Conservation (phyloP, 2,113 vertebrate species). For the Loxodonta africana region DNA sequence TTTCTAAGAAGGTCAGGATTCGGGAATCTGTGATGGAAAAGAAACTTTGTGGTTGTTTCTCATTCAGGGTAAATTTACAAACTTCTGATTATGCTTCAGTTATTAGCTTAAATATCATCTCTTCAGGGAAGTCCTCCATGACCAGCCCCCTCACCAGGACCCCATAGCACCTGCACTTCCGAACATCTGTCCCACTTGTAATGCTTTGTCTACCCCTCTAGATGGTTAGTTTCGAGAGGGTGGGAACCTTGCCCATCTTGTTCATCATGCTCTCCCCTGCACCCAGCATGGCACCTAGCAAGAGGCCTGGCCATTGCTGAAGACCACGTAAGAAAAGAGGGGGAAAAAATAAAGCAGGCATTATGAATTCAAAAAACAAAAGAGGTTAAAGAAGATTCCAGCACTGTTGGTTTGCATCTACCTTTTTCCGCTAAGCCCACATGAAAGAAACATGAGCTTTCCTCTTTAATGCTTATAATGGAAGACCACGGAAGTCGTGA, state of each 20-base stretch:
- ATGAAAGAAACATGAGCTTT: background rate
- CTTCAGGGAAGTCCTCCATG: background rate
- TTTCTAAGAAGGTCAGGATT: conserved; percentile 93
- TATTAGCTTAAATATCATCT: background rate
- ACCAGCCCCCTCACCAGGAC: background rate
- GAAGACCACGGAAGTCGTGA: background rate
- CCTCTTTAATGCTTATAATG: background rate
- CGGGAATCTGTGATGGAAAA: conserved; percentile 91
- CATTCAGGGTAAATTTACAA: background rate
- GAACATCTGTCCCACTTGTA: too few relatives aligned
- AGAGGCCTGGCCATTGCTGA: background rate
- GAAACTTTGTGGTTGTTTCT: conserved; percentile 21
- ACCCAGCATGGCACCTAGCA: background rate
- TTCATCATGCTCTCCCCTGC: background rate
- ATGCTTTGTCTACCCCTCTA: too few relatives aligned
- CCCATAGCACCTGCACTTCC: background rate
- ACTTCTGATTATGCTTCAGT: background rate
- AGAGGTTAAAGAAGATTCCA: background rate
- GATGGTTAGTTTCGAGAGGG: background rate
- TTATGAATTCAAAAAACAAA: background rate
- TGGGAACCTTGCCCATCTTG: rapidly evolving
- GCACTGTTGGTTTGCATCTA: background rate
- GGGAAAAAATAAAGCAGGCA: background rate
- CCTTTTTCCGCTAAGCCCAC: background rate
- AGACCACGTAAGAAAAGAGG: background rate